phyloP scores from a whole-genome alignment of 2,888 invertebrate species.

The Eupithecia subumbrata region DNA sequence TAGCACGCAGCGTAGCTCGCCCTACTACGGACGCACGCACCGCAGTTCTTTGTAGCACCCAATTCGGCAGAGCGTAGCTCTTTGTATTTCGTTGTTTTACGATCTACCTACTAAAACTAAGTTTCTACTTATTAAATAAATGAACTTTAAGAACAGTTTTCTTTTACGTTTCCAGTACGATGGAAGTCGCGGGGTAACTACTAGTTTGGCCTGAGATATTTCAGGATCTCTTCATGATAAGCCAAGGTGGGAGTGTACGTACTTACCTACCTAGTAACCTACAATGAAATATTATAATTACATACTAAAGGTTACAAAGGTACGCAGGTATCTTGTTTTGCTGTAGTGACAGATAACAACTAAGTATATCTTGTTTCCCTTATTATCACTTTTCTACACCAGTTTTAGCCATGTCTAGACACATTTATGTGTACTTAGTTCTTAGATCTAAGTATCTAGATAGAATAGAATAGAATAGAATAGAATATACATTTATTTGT shows the following conservation, averaged over 20 bases:
- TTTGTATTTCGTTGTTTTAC: not conserved
- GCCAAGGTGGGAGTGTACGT: constrained; percentile 5
- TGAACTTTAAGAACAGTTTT: not conserved
- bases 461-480: too few relatives aligned
- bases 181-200: not conserved
- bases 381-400: not conserved
- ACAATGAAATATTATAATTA: not conserved
- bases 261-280: not conserved
- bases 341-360: not conserved
- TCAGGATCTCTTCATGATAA: not conserved
- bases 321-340: not conserved
- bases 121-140: not conserved
- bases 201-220: not conserved
- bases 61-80: not conserved
- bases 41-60: not conserved
- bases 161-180: not conserved
- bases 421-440: not conserved
- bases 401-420: not conserved
- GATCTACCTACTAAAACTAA: not conserved
- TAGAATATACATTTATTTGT: too few relatives aligned
- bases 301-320: not conserved
- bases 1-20: not conserved
- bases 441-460: too few relatives aligned
- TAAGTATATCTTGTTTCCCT: not conserved
- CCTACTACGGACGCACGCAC: not conserved